Conservation (phyloP, 2,888 invertebrate species). For the Odontocerum albicorne region DNA sequence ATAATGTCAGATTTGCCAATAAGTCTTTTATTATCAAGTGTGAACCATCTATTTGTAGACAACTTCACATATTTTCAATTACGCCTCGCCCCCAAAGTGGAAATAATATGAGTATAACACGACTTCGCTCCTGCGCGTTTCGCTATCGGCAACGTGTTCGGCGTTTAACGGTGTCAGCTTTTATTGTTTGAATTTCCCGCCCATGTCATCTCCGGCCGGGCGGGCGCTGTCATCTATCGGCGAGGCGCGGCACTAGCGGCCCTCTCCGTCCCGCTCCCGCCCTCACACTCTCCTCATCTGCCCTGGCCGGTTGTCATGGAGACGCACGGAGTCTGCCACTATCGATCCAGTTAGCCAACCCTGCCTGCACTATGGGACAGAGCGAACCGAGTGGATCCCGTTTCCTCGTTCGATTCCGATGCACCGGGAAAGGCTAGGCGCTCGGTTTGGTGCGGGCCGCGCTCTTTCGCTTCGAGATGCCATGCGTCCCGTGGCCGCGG, state of each 20-base stretch:
- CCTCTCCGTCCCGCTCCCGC: constrained; percentile 8
- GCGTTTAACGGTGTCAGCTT: not conserved
- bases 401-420: not conserved
- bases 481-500: too few relatives aligned
- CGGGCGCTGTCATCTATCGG: constrained; percentile 21
- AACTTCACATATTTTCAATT: too few relatives aligned
- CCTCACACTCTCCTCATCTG: constrained; percentile 6
- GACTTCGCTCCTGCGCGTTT: not conserved
- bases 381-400: not conserved
- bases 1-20: too few relatives aligned
- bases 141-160: not conserved
- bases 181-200: constrained; percentile 7
- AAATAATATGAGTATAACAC: not conserved
- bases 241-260: constrained; percentile 7
- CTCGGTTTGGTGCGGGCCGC: constrained; percentile 8
- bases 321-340: constrained; percentile 34
- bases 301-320: constrained; percentile 32
- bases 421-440: not conserved
- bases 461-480: too few relatives aligned
- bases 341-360: constrained; percentile 32
- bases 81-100: too few relatives aligned
- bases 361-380: constrained; percentile 8
- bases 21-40: too few relatives aligned
- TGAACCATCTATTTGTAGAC: too few relatives aligned
- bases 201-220: not conserved